These are phyloP conservation scores for Heterotis niloticus DNA, from an alignment of 2,113 vertebrate species.

Conservation along the genomic window DNA sequence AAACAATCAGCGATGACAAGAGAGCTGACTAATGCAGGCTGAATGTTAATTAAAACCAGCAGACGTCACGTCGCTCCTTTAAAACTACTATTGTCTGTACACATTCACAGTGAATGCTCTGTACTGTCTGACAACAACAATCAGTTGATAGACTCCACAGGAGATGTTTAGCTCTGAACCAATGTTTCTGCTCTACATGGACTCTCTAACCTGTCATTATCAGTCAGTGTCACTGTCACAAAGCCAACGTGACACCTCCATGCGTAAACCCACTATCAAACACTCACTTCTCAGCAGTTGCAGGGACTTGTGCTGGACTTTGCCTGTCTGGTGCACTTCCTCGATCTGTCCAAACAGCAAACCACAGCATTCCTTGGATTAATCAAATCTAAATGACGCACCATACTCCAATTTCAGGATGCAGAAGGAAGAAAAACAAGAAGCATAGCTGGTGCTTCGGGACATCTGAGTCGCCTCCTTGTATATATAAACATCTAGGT, in stretches of 20 bases:
- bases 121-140: not conserved
- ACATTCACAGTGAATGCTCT: slow-evolving; percentile 17
- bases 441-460: not conserved
- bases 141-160: not conserved
- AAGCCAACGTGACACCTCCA: slow-evolving; percentile 7
- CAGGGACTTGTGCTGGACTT: not conserved
- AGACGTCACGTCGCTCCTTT: slow-evolving; percentile 49
- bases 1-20: slow-evolving; percentile 70
- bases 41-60: slow-evolving; percentile 62
- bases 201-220: not conserved
- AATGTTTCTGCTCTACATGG: too few species aligned
- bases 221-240: not conserved
- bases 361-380: not conserved
- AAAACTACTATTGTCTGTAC: slow-evolving; percentile 38
- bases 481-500: slow-evolving; percentile 9
- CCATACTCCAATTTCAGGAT: not conserved
- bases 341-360: not conserved
- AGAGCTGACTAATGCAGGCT: slow-evolving; percentile 68
- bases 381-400: not conserved
- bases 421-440: not conserved
- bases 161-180: not conserved
- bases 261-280: not conserved
- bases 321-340: slow-evolving; percentile 5
- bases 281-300: not conserved
- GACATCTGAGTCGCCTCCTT: not conserved